Percentiles rank a stretch among this genome's conserved stretches.
phyloP scores from a whole-genome alignment of 2,113 vertebrate genomes.

The Syngnathus typhle region DNA sequence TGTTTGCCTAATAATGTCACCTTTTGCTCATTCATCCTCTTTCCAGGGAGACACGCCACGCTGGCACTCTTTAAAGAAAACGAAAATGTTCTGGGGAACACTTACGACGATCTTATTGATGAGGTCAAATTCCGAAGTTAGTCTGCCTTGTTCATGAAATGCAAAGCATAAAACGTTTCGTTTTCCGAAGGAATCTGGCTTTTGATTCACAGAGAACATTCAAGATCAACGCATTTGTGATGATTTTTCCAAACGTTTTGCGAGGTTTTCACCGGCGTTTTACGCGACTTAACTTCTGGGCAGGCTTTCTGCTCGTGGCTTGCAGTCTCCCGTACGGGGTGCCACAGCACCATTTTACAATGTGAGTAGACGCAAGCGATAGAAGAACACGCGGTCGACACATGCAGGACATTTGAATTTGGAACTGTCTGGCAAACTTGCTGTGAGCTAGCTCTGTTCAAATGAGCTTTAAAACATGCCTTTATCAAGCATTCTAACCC shows the following conservation, averaged over 20 bases:
- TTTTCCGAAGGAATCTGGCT: not conserved
- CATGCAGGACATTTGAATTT: not conserved
- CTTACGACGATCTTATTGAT: not conserved
- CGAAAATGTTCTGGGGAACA: not conserved
- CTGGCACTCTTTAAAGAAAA: not conserved
- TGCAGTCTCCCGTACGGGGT: conserved; percentile 18
- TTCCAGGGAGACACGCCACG: not conserved
- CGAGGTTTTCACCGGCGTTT: not conserved
- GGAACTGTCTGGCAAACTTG: no score
- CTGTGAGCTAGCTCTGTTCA: no score
- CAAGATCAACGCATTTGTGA: not conserved
- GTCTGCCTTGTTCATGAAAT: not conserved
- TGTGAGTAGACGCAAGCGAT: not conserved
- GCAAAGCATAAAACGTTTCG: not conserved
- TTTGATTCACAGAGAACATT: not conserved
- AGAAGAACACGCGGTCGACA: no score
- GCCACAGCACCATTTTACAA: not conserved
- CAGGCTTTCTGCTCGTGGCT: not conserved
- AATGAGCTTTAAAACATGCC: no score
- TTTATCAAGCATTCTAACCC: no score
- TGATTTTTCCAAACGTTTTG: not conserved
- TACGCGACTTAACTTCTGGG: not conserved
- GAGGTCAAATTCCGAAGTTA: not conserved
- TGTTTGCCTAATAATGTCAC: not conserved
- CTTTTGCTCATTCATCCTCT: not conserved